Base-by-base conservation (phyloP, 2,797 vertebrate genomes). In the Trematomus bernacchii region DNA sequence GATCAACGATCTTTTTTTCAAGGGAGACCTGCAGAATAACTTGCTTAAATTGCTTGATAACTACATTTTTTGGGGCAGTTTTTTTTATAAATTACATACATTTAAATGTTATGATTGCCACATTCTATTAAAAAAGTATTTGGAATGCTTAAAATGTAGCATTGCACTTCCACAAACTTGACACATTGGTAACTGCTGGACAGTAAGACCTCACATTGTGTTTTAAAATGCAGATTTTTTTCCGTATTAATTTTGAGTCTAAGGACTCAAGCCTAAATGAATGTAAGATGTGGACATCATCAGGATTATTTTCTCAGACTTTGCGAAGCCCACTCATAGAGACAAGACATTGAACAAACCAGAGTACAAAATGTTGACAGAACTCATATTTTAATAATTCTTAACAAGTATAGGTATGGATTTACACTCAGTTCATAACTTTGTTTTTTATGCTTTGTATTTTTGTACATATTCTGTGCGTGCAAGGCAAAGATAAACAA, bases 401-500 rank as follows among this genome's bases (percentile, higher is more conserved):
- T 93, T 92, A 94, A 94, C 91, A 95, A 93, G 89, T 94, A 94
- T 93, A 93, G 89, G 82, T 93, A 89, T 89, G 81, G 89, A 92
- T 93, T 94, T 94, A 92, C 76, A 93, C 84, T 94, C 84, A 90
- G 84, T 90, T 94, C 85, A 93, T 94, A 90, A 86, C 86, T 93
- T 83, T 80, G 61, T 82, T 77, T 83, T 82, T 76, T 47, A 86
- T 79, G 44, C 71, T 83, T 86, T 67, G 71, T 85, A 69, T 30
- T 85, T 93, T 93, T 95, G 86, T 94, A 94, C 89, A 95, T 94
- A 89, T 91, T 94, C 85, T 91, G 90, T 87, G 86, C 93, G 94
- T 96, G 95, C 95, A 96, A 94, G 93, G 93, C 93, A 92, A 93
- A 93, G 86, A 93, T 87, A 91, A 90, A 94, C 91, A 94, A 90